phyloP scores from a whole-genome alignment of 2,888 invertebrate species.

The Eucera pruinosa region DNA sequence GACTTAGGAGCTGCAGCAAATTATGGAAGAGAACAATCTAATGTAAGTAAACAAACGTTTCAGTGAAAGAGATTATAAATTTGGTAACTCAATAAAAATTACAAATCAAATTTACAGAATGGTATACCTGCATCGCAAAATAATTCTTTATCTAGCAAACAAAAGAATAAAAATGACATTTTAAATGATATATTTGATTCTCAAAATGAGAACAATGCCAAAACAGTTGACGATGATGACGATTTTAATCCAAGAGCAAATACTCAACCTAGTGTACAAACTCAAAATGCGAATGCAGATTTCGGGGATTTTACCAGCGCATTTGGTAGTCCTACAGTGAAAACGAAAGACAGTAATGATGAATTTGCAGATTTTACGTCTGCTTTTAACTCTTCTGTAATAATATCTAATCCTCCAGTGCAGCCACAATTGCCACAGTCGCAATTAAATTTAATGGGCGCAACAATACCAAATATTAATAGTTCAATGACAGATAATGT shows the following conservation, averaged over 20 bases:
- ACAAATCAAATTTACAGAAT: conserved; percentile 63
- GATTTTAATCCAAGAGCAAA: conserved; percentile 88
- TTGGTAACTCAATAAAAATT: conserved; percentile 14
- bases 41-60: conserved; percentile 62
- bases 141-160: conserved; percentile 70
- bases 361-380: conserved; percentile 93
- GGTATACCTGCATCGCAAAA: conserved; percentile 63
- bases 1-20: conserved; percentile 89
- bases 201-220: conserved; percentile 75
- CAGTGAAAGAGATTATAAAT: not conserved
- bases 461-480: conserved; percentile 73
- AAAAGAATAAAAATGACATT: conserved; percentile 77
- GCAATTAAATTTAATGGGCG: conserved; percentile 73
- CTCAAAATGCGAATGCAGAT: conserved; percentile 84
- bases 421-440: conserved; percentile 67
- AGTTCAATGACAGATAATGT: conserved; percentile 74
- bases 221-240: conserved; percentile 74
- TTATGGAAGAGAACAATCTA: conserved; percentile 86
- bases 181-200: conserved; percentile 81
- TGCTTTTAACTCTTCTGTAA: conserved; percentile 86
- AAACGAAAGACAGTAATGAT: conserved; percentile 84
- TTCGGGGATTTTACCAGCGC: conserved; percentile 93
- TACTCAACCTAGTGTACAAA: conserved; percentile 80
- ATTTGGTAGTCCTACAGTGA: conserved; percentile 85
- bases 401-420: conserved; percentile 69